Percentiles rank a stretch among this genome's conserved stretches.
Evolutionary conservation across 2,113 vertebrate genomes (phyloP).

Genomic region (Egretta garzetta): DNA sequence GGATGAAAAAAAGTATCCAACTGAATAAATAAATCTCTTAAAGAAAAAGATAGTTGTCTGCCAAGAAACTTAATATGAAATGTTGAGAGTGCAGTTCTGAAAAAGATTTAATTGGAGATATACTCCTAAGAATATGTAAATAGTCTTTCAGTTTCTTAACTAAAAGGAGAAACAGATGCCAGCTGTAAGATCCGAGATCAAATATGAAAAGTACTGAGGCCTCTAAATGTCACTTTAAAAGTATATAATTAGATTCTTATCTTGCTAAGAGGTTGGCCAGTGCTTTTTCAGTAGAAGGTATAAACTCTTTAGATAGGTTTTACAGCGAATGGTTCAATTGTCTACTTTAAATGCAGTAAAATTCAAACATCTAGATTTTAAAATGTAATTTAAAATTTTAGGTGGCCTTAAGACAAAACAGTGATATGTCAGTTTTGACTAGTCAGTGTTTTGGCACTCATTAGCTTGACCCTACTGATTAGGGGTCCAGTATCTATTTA

Average conservation of each 20-base stretch:
- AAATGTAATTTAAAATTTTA: neutral
- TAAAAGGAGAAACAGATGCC: conserved; percentile 83
- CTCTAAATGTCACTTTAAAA: conserved; percentile 73
- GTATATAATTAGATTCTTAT: conserved; percentile 75
- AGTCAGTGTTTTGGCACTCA: neutral
- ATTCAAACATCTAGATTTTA: neutral
- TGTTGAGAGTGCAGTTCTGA: conserved; percentile 68
- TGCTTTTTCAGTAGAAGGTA: conserved; percentile 5
- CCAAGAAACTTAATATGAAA: conserved; percentile 79
- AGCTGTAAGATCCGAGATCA: conserved; percentile 65
- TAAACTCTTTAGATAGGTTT: neutral
- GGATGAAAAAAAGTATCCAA: conserved; percentile 72
- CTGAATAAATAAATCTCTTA: conserved; percentile 79
- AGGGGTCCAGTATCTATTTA: neutral
- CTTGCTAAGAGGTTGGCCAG: conserved; percentile 35
- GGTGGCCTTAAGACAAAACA: neutral
- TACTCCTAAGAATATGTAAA: conserved; percentile 79
- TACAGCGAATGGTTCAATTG: neutral
- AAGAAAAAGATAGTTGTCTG: conserved; percentile 73
- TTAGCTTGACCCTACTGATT: neutral
- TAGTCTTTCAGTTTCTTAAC: conserved; percentile 76
- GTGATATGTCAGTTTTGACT: neutral
- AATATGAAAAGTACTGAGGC: conserved; percentile 73
- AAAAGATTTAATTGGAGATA: conserved; percentile 82
- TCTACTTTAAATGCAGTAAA: neutral